Percentiles rank a stretch among this genome's conserved stretches.
Conservation (phyloP, 2,888 invertebrate species). For the Carabus problematicus region DNA sequence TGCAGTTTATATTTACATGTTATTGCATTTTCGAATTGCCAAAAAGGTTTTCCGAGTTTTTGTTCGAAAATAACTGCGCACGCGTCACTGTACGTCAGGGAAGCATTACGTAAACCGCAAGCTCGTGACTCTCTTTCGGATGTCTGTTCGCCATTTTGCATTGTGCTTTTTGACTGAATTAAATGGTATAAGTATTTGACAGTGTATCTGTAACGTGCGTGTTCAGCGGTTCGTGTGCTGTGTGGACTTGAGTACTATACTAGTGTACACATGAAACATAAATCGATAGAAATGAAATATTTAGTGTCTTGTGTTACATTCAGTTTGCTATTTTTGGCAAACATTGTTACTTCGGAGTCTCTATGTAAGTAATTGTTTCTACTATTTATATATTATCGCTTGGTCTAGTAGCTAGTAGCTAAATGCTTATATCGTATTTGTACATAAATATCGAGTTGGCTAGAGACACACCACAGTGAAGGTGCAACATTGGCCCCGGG, state of each 20-base stretch:
- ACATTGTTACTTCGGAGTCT: constrained; percentile 50
- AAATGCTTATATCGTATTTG: too few species aligned
- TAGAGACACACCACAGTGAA: too few species aligned
- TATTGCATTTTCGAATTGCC: constrained; percentile 13
- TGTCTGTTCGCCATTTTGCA: constrained; percentile 55
- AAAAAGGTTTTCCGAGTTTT: constrained; percentile 26
- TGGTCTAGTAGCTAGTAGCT: too few species aligned
- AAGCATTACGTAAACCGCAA: constrained; percentile 53
- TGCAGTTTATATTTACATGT: constrained; percentile 14
- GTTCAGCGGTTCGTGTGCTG: constrained; percentile 45
- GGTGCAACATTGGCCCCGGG: too few species aligned
- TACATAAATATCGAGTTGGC: too few species aligned
- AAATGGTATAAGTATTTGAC: constrained; percentile 50
- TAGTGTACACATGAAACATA: constrained; percentile 47
- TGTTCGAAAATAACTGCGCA: constrained; percentile 44
- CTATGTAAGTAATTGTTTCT: constrained; percentile 46
- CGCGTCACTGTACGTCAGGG: constrained; percentile 49
- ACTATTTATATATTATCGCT: too few species aligned
- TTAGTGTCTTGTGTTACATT: constrained; percentile 54
- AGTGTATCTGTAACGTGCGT: constrained; percentile 51
- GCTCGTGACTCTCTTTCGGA: constrained; percentile 55
- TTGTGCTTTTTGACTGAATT: constrained; percentile 51
- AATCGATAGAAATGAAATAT: constrained; percentile 54
- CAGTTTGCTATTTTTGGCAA: constrained; percentile 53
- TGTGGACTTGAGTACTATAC: constrained; percentile 46